Evolutionary conservation across 2,113 vertebrate genomes (phyloP), one percentile per base, ranked within the genome.

Genomic region (Phylloscopus trochilus): DNA sequence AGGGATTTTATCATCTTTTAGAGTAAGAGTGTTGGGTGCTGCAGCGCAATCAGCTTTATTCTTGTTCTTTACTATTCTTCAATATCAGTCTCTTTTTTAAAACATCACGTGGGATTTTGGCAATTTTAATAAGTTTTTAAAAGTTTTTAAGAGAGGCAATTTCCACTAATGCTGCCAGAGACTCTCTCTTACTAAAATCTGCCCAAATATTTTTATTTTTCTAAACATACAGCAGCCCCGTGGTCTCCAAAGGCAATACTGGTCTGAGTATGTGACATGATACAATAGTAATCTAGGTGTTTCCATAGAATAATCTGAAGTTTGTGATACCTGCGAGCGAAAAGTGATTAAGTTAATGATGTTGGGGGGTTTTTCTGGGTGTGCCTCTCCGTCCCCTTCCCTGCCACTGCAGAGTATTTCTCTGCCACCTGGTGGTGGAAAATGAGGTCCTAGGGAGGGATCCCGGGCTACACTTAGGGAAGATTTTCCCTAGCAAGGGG

Each of bases 341-440:
- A 23, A 75, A 79, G 41, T 15, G 1, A 8, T 17, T 6, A 3
- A 51, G 6, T 27, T 6, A 20, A 39, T 5, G 22, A n/a, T 27
- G 33, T 15, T 1, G 3, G 23, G n/a, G 20, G 5, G 1, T 4
- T 56, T 56, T 77, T 13, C 15, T 9, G 28, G 5, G 7, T 21
- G 20, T 21, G 23, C 13, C 4, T 9, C 21, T 10, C 23, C 0
- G 0, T 2, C 5, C 6, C 8, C 8, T 49, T 73, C 33, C 47
- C 43, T 27, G 10, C 10, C 20, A 10, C 39, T 78, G 20, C 8
- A 3, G n/a, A 3, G 79, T 73, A 17, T 66, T 90, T 81, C 64
- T 83, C 76, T 87, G 96, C 91, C 96, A 93, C 67, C 92, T 95
- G 66, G 56, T 72, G 95, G 95, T 59, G 35, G n/a, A 37, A 93